Evolutionary conservation across 2,888 invertebrate species (phyloP).

Genomic region (Hydrotaea diabolus): DNA sequence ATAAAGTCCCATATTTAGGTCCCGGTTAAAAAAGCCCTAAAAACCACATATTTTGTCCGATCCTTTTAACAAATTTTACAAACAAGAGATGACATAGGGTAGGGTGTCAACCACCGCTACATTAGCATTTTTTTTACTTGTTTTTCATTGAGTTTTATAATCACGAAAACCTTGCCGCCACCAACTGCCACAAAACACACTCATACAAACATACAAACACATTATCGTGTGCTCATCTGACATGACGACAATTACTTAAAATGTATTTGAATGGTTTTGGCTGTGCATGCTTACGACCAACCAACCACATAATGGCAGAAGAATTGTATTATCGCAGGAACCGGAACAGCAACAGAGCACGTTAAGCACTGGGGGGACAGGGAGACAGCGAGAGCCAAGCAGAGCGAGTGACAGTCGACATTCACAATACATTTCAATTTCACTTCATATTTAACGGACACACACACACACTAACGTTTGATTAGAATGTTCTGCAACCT

Average conservation of each 20-base stretch:
- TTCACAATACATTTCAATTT: too few relatives aligned
- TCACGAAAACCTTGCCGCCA: neutral
- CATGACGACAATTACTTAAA: neutral
- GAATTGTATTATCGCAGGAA: neutral
- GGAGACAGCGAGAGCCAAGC: neutral
- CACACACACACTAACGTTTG: neutral
- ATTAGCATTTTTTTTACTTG: neutral
- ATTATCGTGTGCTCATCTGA: neutral
- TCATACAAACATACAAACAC: neutral
- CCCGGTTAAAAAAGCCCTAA: too few relatives aligned
- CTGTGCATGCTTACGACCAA: neutral
- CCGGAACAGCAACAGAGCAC: neutral
- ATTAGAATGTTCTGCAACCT: constrained; percentile 41
- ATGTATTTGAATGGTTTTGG: constrained; percentile 8
- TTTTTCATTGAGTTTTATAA: neutral
- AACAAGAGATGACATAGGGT: too few relatives aligned
- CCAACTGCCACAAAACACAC: neutral
- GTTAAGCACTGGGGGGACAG: too few relatives aligned
- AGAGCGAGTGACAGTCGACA: neutral
- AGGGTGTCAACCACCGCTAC: neutral
- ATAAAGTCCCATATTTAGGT: too few relatives aligned
- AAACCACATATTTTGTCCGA: too few relatives aligned
- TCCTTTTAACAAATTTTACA: too few relatives aligned
- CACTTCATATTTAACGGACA: too few relatives aligned
- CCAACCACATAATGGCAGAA: neutral